These are phyloP conservation scores for Oligia latruncula DNA, from an alignment of 2,888 invertebrate genomes.

Conservation along the genomic window DNA sequence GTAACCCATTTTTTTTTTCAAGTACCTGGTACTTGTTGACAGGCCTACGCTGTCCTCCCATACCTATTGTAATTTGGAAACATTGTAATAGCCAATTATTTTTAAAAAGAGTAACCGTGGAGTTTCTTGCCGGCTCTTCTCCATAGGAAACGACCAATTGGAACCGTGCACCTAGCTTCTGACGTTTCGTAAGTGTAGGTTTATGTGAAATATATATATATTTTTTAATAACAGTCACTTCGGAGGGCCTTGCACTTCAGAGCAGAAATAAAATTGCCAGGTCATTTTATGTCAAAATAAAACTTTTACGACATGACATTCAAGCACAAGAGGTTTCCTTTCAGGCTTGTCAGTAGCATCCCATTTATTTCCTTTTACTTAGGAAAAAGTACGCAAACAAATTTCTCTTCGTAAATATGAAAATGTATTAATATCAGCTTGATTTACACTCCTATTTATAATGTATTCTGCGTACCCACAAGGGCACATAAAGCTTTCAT, in stretches of 20 bases:
- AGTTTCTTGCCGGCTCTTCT: no score
- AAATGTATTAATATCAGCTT: neutral
- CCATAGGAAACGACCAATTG: no score
- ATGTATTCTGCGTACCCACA: constrained; percentile 3
- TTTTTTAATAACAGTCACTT: neutral
- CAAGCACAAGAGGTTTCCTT: neutral
- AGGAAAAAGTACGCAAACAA: neutral
- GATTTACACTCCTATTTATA: constrained; percentile 15
- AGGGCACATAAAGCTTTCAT: constrained; percentile 15
- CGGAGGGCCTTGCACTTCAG: neutral
- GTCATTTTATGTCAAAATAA: constrained; percentile 9
- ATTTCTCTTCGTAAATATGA: neutral
- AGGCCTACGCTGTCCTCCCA: no score
- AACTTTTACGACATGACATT: constrained; percentile 18
- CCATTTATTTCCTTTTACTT: neutral
- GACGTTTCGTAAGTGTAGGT: no score
- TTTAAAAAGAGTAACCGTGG: no score
- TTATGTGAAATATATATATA: no score
- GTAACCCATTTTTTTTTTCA: no score
- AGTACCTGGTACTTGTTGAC: no score
- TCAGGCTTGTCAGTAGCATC: neutral
- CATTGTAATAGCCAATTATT: no score
- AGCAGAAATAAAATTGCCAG: neutral
- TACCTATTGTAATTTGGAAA: no score
- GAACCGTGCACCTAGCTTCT: no score